Evolutionary conservation across 2,797 vertebrate species (phyloP), one percentile per base, ranked within the genome.

Genomic region (Zalophus californianus): DNA sequence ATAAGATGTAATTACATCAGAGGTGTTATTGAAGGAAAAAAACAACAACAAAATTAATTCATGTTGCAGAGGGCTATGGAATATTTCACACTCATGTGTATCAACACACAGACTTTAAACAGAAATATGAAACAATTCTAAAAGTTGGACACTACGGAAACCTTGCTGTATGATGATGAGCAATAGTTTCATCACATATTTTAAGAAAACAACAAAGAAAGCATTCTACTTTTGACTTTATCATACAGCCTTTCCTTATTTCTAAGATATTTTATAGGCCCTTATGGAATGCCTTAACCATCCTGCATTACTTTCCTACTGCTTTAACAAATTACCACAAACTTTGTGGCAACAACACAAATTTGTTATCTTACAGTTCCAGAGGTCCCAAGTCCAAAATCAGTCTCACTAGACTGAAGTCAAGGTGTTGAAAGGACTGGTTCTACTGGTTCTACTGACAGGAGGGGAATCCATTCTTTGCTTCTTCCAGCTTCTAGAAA

Each of bases 1-100:
- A 92, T 97, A 94, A 96, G 82, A 92, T 93, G 54, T 95, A 97
- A 98, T 98, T 97, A 97, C 92, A 97, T 94, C 82, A 86, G 35
- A 91, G 62, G 25, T 89, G 41, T 92, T 97, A 97, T 97, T 96
- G 56, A 56, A 58, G 54, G 90, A 95, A 50, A 54, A 92, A 96
- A 96, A 77, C 1, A 77, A 7, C 77, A 58, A 56, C 62, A 94
- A 95, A 97, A 96, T 91, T 96, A 97, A 96, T 93, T 97, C 94
- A 85, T 96, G 41, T 93, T 91, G n/a, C 64, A 87, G 58, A 96
- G n/a, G 38, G 38, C 79, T 90, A 16, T 88, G 44, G 84, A 92
- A 77, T 93, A 87, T 96, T 98, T 91, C 35, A 89, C n/a, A 87
- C n/a, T 88, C 58, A 3, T 68, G 66, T 80, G n/a, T 80, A 78